Evolutionary conservation across 1,140 invertebrate species (phyloP).

Genomic region (Rhizoglyphus robini): DNA sequence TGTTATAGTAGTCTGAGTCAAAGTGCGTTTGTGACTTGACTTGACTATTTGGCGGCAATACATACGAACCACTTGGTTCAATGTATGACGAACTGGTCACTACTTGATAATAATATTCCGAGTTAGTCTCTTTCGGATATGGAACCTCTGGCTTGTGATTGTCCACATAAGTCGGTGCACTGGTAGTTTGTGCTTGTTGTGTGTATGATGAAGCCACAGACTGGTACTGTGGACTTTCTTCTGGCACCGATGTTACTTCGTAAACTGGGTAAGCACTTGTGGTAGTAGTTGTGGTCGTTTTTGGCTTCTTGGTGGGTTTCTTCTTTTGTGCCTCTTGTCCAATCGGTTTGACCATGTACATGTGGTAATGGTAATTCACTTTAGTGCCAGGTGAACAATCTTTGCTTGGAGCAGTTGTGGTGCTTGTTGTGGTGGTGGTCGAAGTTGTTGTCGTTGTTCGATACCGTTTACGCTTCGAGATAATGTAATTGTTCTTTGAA

Average conservation of each 20-base stretch:
- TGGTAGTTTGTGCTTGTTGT: too few species aligned
- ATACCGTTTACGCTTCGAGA: background rate
- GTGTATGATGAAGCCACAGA: too few species aligned
- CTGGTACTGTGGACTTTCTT: too few species aligned
- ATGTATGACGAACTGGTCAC: background rate
- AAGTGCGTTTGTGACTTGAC: background rate
- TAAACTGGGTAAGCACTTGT: background rate
- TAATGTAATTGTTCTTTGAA: background rate
- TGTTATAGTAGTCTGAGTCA: constrained; percentile 5
- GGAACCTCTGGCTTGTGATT: background rate
- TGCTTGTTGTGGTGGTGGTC: background rate
- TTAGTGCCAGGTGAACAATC: background rate
- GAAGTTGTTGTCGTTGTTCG: background rate
- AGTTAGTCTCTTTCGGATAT: background rate
- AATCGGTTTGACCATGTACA: background rate
- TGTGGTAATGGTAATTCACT: constrained; percentile 1
- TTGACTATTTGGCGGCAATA: background rate
- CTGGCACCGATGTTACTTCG: too few species aligned
- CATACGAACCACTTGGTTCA: background rate
- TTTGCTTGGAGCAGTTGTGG: background rate
- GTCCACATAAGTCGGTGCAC: too few species aligned
- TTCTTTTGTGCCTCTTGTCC: background rate
- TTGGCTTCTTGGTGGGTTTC: background rate
- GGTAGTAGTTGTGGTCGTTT: background rate
- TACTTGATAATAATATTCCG: background rate